Base-by-base conservation (phyloP, 2,113 vertebrate species). In the Tachysurus vachellii region DNA sequence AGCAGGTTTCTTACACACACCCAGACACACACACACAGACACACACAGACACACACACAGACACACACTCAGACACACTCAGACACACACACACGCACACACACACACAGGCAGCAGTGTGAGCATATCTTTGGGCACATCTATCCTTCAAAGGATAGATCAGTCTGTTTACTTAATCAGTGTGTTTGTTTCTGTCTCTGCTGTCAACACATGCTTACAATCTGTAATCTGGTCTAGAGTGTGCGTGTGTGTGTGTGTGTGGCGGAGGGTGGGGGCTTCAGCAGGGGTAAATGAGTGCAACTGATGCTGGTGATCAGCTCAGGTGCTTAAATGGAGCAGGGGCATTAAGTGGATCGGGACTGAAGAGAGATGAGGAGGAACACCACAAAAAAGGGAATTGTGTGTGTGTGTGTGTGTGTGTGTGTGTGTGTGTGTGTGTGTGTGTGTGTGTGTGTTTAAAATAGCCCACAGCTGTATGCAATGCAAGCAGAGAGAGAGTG, bases 151-250 rank as follows among this genome's bases (percentile, higher is more conserved):
- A 56, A 79, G 8, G 19, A 54, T 8, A 14, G 31, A 79, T 56
- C 76, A 31, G 31, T 31, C 8, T 17, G 50, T 28, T 36, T 36
- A 36, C 36, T 36, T 36, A 36, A 4, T 77, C 0, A 6, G 47
- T 28, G 75, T 54, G 75, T 77, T 80, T 56, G 19, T 17, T 19
- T 54, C 53, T 56, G 8, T 56, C n/a, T 56, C 76, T 57, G 53
- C 57, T 57, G 53, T 31, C 53, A 80, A 80, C 53, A 80, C 53
- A 57, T 80, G 76, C 28, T 80, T 57, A 80, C 76, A 80, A 57
- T 80, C 76, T 80, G 53, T 11, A 8, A 56, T 28, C 23, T 54
- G 47, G 75, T 54, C 23, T 77, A 16, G 23, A n/a, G 23, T n/a
- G 26, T 54, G 50, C 23, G 47, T 28, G 44, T 50, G 71, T 75